Percentiles rank a stretch among this genome's conserved stretches.
Evolutionary conservation across 2,888 invertebrate species (phyloP).

Genomic region (Sarcophaga variegata): DNA sequence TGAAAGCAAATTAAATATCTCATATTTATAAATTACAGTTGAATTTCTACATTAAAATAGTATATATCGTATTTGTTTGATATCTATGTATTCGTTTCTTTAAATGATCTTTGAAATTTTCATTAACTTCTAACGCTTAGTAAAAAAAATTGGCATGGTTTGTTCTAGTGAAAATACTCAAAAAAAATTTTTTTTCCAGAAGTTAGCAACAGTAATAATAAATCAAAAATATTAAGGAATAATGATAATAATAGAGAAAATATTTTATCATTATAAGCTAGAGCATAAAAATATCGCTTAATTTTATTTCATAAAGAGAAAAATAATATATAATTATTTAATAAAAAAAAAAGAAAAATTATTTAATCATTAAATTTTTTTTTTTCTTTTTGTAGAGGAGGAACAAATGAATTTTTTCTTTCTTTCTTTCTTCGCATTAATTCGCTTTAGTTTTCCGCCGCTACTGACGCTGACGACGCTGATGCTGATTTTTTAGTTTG

Average conservation of each 20-base stretch:
- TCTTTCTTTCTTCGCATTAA: neutral
- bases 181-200: conserved; percentile 21
- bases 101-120: too few species aligned
- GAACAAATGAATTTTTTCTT: conserved; percentile 64
- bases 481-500: conserved; percentile 70
- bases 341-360: conserved; percentile 27
- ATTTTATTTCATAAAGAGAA: conserved; percentile 63
- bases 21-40: neutral
- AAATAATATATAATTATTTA: conserved; percentile 53
- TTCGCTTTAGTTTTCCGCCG: conserved; percentile 72
- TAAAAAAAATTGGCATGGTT: neutral
- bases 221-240: conserved; percentile 34
- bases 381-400: conserved; percentile 44
- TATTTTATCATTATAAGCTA: conserved; percentile 65
- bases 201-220: conserved; percentile 43
- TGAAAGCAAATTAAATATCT: conserved; percentile 21
- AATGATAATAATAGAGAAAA: conserved; percentile 54
- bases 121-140: too few species aligned
- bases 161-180: conserved; percentile 69
- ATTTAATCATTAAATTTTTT: conserved; percentile 59
- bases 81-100: conserved; percentile 8
- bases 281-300: conserved; percentile 68
- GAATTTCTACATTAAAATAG: neutral
- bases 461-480: conserved; percentile 67
- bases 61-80: neutral